phyloP scores from a whole-genome alignment of 2,888 invertebrate species.

The Phaedon cochleariae region DNA sequence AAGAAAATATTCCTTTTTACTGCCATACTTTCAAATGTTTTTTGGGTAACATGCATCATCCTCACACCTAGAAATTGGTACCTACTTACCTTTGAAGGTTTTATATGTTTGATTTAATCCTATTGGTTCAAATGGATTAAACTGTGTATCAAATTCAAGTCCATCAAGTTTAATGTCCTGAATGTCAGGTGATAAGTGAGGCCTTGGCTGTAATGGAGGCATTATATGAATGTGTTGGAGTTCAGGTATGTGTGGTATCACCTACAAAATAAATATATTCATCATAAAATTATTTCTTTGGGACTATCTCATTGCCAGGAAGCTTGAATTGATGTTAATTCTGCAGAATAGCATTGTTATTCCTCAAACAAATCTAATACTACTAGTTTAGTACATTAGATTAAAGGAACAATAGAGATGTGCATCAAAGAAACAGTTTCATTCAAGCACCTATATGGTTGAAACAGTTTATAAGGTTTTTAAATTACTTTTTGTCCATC shows the following conservation, averaged over 20 bases:
- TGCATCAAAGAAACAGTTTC: no score
- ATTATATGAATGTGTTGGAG: constrained; percentile 51
- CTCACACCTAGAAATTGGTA: not conserved
- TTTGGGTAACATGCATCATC: not conserved
- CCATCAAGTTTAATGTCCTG: constrained; percentile 51
- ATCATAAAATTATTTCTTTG: not conserved
- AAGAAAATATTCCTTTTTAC: constrained; percentile 5
- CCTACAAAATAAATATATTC: constrained; percentile 46
- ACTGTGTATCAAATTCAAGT: constrained; percentile 49
- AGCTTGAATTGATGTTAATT: no score
- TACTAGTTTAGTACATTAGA: no score
- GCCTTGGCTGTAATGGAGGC: constrained; percentile 33
- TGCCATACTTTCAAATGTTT: not conserved
- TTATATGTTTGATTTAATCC: constrained; percentile 43
- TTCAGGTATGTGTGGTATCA: constrained; percentile 53
- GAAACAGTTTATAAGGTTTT: no score
- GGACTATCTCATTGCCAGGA: no score
- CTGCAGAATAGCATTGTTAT: no score
- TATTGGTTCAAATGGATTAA: constrained; percentile 43
- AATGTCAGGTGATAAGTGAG: constrained; percentile 43
- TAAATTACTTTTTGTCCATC: constrained; percentile 78
- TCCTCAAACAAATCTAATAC: no score
- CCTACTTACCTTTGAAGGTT: constrained; percentile 47
- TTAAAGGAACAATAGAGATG: no score
- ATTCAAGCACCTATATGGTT: not conserved